Evolutionary conservation across 2,888 invertebrate species (phyloP).

Genomic region (Scelioninae gen. 1): DNA sequence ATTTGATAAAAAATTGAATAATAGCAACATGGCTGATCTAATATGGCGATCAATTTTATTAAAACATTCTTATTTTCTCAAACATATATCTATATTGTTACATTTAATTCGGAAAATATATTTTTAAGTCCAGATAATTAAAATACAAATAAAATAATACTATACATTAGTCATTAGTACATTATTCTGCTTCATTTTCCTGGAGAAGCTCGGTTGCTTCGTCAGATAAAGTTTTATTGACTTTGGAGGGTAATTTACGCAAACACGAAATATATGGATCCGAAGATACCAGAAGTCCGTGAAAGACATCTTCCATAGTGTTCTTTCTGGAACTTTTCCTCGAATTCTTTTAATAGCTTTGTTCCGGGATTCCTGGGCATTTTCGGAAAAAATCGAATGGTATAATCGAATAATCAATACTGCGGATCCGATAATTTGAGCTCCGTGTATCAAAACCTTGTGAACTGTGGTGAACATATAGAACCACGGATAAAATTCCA

Average conservation of each 20-base stretch:
- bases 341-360: constrained; percentile 29
- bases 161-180: no score
- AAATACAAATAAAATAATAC: constrained; percentile 5
- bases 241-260: constrained; percentile 11
- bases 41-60: constrained; percentile 6
- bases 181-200: constrained; percentile 3
- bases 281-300: constrained; percentile 30
- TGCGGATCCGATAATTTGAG: no score
- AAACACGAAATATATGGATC: constrained; percentile 44
- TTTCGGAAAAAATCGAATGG: no score
- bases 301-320: constrained; percentile 71
- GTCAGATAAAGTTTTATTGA: background rate
- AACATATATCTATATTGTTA: background rate
- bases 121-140: background rate
- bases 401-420: no score
- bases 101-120: background rate
- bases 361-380: no score
- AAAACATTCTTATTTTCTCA: constrained; percentile 3
- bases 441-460: no score
- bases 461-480: no score
- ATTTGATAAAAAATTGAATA: constrained; percentile 2
- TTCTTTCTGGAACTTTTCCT: constrained; percentile 71
- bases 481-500: no score
- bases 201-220: background rate
- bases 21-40: background rate